Evolutionary conservation across 2,113 vertebrate genomes (phyloP).

Genomic region (Vidua chalybeata): DNA sequence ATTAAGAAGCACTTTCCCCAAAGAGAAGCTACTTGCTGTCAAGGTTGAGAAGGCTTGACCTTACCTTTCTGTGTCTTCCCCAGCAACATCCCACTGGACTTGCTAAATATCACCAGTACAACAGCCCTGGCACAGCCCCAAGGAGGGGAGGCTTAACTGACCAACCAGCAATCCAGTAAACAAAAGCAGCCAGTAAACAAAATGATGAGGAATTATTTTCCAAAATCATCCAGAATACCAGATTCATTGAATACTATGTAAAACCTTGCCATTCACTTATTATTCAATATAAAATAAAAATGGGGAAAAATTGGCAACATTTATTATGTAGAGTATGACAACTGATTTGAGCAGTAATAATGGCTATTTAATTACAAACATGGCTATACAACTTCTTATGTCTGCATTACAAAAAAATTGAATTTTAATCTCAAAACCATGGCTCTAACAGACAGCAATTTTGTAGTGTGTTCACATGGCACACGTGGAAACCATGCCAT

Average conservation of each 20-base stretch:
- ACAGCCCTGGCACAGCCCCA: neutral
- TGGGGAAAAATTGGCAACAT: neutral
- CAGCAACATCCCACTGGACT: neutral
- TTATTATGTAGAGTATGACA: slow-evolving; percentile 23
- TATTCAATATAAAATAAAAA: slow-evolving; percentile 13
- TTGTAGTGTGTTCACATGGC: neutral
- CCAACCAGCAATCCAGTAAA: slow-evolving; percentile 16
- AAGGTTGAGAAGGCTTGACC: slow-evolving; percentile 25
- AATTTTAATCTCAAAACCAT: slow-evolving; percentile 59
- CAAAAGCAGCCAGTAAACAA: slow-evolving; percentile 51
- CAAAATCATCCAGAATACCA: neutral
- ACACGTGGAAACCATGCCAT: neutral
- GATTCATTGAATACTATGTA: neutral
- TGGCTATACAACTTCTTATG: slow-evolving; percentile 30
- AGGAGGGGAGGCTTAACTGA: slow-evolving; percentile 28
- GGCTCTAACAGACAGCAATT: slow-evolving; percentile 6
- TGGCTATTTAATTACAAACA: slow-evolving; percentile 53
- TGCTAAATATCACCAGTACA: slow-evolving; percentile 10
- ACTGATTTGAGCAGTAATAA: slow-evolving; percentile 59
- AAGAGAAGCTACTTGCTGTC: neutral
- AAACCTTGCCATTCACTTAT: slow-evolving; percentile 3
- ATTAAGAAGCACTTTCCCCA: slow-evolving; percentile 21
- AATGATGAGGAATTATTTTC: slow-evolving; percentile 30
- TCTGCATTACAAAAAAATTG: slow-evolving; percentile 42
- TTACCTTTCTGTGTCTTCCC: neutral